These are phyloP conservation scores for Gerris buenoi DNA, from an alignment of 1,140 invertebrate genomes.

Conservation along the genomic window DNA sequence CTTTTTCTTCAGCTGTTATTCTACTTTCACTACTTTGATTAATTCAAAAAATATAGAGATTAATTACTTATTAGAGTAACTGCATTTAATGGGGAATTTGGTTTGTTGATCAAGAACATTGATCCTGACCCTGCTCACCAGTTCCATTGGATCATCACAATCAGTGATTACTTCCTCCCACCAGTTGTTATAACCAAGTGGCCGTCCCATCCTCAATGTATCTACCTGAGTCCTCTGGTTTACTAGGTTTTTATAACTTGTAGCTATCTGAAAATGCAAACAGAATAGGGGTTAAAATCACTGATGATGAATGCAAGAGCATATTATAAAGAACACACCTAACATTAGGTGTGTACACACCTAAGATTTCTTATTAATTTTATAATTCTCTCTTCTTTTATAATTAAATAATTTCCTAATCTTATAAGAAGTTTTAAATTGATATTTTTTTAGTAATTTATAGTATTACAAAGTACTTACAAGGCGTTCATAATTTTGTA, in stretches of 20 bases:
- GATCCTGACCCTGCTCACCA: constrained; percentile 15
- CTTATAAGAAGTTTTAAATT: too few relatives aligned
- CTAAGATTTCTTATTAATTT: too few relatives aligned
- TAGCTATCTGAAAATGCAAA: background rate
- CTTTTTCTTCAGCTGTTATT: too few relatives aligned
- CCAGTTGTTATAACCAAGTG: constrained; percentile 17
- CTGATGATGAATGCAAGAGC: too few relatives aligned
- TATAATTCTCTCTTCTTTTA: too few relatives aligned
- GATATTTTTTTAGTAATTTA: too few relatives aligned
- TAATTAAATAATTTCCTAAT: too few relatives aligned
- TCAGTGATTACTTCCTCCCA: constrained; percentile 18
- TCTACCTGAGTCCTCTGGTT: background rate
- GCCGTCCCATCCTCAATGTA: background rate
- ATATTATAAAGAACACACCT: too few relatives aligned
- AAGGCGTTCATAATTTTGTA: constrained; percentile 31
- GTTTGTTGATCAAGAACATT: constrained; percentile 10
- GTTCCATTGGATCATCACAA: constrained; percentile 12
- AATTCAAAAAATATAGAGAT: background rate
- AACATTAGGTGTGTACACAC: too few relatives aligned
- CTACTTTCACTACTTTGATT: too few relatives aligned
- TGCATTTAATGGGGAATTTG: constrained; percentile 6
- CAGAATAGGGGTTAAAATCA: too few relatives aligned
- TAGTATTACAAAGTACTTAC: constrained; percentile 6
- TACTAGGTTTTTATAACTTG: background rate
- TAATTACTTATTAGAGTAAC: constrained; percentile 6